Evolutionary conservation across 2,113 vertebrate species (phyloP), one percentile per base, ranked within the genome.

Genomic region (Phrynosoma platyrhinos): DNA sequence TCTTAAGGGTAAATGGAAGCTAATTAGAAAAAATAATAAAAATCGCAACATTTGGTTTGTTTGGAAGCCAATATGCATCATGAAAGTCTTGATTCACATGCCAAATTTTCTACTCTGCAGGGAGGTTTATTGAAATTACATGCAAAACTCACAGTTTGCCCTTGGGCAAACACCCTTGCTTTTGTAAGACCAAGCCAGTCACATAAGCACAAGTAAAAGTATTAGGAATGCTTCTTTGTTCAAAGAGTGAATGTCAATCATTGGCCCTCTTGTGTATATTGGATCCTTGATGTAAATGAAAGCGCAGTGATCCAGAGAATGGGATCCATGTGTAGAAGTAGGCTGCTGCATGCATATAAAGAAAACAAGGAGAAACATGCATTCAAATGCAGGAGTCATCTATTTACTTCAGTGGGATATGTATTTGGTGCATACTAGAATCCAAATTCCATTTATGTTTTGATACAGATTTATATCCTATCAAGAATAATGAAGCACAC

Each of bases 1-100:
- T 94, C 95, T 97, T 93, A 90, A 96, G 96, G 96, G 95, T 95
- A 95, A 94, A 95, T 95, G 95, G 95, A 96, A 94, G 90, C 91
- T 92, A 95, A 95, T 91, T 87, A 78, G 88, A 94, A 91, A 95
- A 96, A 96, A 96, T 92, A 96, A 92, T 95, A 92, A 95, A 94
- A 62, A 95, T 91, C 92, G 80, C 89, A 94, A 90, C 40, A 86
- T 89, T 94, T 91, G 93, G 86, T 93, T 97, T 93, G 96, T 95
- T 78, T 85, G 91, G 93, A 95, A 95, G 91, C 62, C 42, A 91
- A 92, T 94, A 93, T 94, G 94, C 95, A 88, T 95, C 94, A 94
- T 87, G 85, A 89, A 86, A 58, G 66, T 93, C 77, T 95, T 94
- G 92, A 93, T 91, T 9, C 84, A 47, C 81, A 92, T 95, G 90